These are phyloP conservation scores for Drosophila mayri DNA, from an alignment of 1,140 invertebrate species.

Conservation along the genomic window DNA sequence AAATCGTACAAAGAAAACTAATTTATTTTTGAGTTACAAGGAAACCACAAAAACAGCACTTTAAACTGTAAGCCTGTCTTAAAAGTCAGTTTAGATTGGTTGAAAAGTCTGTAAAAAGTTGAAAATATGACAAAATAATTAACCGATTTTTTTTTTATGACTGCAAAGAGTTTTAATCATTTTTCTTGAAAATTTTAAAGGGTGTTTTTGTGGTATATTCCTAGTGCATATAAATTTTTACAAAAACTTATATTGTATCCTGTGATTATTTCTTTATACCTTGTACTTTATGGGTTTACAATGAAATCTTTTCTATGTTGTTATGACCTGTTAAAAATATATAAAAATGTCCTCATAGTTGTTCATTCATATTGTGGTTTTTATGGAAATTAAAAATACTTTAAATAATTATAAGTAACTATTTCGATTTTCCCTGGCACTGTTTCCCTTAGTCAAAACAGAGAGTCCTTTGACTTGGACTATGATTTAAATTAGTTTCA, in stretches of 20 bases:
- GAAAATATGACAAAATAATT: neutral
- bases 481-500: neutral
- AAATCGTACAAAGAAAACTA: slow-evolving; percentile 9
- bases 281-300: too few relatives aligned
- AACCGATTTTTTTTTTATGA: too few relatives aligned
- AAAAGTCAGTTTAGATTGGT: neutral
- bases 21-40: slow-evolving; percentile 1
- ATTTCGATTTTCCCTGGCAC: neutral
- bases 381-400: too few relatives aligned
- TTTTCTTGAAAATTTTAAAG: neutral
- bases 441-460: too few relatives aligned
- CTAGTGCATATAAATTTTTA: neutral
- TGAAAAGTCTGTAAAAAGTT: neutral
- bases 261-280: too few relatives aligned
- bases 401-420: too few relatives aligned
- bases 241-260: too few relatives aligned
- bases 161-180: neutral
- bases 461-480: neutral
- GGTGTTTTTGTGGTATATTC: neutral
- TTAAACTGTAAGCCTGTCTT: neutral
- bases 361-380: too few relatives aligned
- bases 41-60: neutral
- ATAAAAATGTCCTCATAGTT: too few relatives aligned
- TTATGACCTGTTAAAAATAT: too few relatives aligned
- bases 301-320: too few relatives aligned